Conservation (phyloP, 2,888 invertebrate species). For the Periphyllus acericola region DNA sequence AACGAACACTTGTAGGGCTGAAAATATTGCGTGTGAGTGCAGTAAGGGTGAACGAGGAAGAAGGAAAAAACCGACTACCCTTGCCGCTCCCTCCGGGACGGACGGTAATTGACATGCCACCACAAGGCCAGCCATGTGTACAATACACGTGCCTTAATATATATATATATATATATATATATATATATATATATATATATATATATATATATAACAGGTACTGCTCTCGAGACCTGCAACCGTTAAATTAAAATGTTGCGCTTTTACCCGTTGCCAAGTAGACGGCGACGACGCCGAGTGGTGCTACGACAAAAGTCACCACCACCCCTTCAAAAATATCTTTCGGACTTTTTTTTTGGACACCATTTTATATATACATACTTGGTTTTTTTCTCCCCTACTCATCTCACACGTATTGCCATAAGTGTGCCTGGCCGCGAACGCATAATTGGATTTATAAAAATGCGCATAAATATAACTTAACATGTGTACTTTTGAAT, state of each 20-base stretch:
- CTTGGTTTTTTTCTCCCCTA: neutral
- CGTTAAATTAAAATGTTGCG: conserved; percentile 31
- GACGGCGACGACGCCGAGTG: neutral
- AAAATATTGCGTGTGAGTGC: neutral
- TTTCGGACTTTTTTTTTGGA: neutral
- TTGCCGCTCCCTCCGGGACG: neutral
- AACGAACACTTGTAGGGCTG: conserved; percentile 8
- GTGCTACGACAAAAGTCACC: neutral
- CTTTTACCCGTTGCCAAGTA: neutral
- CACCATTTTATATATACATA: neutral
- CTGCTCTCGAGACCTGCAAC: neutral
- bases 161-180: neutral
- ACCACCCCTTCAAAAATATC: neutral
- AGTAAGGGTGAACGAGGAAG: neutral
- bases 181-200: neutral
- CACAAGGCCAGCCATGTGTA: neutral
- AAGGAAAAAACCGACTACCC: neutral
- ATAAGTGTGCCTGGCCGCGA: too few relatives aligned
- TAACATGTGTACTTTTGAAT: too few relatives aligned
- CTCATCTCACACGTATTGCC: too few relatives aligned
- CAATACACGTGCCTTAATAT: neutral
- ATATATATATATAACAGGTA: neutral
- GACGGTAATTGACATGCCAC: conserved; percentile 3
- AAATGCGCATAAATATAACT: too few relatives aligned
- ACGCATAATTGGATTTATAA: too few relatives aligned